Conservation (phyloP, 2,113 vertebrate genomes). For the Pseudorectes ferrugineus region DNA sequence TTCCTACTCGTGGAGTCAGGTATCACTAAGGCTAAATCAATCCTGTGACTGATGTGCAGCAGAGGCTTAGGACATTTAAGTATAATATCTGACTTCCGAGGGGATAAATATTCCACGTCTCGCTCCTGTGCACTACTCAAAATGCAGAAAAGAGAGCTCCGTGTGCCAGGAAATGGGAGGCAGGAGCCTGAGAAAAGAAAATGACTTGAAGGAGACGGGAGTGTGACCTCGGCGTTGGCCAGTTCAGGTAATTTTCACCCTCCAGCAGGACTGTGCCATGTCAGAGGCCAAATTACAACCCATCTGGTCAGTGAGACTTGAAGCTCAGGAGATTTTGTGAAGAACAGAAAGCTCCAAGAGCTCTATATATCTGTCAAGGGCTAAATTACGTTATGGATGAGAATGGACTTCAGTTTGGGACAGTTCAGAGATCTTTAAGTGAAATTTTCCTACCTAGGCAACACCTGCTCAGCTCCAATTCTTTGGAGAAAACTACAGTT, state of each 20-base stretch:
- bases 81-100: not conserved
- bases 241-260: conserved; percentile 58
- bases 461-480: not conserved
- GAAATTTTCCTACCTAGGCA: conserved; percentile 46
- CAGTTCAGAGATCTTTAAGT: conserved; percentile 62
- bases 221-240: conserved; percentile 3
- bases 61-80: not conserved
- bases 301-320: conserved; percentile 63
- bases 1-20: not conserved
- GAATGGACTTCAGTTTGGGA: conserved; percentile 54
- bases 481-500: conserved; percentile 23
- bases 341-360: conserved; percentile 46
- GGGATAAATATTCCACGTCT: conserved; percentile 36
- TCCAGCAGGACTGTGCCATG: conserved; percentile 38
- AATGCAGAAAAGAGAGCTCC: not conserved
- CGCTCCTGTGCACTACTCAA: not conserved
- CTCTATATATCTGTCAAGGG: conserved; percentile 61
- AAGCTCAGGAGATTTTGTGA: conserved; percentile 57
- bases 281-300: conserved; percentile 64
- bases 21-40: not conserved
- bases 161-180: not conserved
- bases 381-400: conserved; percentile 64
- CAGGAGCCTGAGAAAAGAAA: conserved; percentile 17
- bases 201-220: not conserved
- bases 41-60: not conserved